phyloP scores from a whole-genome alignment of 2,797 vertebrate genomes.

The Steatocranus sp. region DNA sequence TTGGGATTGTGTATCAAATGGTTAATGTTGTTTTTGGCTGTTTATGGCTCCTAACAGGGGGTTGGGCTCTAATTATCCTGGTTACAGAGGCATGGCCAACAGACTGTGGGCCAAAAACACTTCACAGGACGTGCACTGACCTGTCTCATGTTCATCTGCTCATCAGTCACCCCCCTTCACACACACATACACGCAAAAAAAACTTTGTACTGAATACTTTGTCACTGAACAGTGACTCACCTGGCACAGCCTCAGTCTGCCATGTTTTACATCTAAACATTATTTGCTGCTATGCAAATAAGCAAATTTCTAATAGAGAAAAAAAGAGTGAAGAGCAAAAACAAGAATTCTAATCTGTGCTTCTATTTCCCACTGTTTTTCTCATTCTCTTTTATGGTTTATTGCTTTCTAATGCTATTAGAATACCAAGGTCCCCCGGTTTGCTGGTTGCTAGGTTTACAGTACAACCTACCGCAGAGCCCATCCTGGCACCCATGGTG shows the following conservation, averaged over 20 bases:
- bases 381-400: not conserved
- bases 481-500: not conserved
- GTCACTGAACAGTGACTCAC: conserved; percentile 1
- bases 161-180: not conserved
- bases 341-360: not conserved
- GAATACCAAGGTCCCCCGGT: not conserved
- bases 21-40: conserved; percentile 46
- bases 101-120: conserved; percentile 67
- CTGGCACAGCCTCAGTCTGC: not conserved
- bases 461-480: not conserved
- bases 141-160: conserved; percentile 64
- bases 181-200: not conserved
- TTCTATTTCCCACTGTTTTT: not conserved
- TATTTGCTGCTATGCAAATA: not conserved
- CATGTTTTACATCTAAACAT: not conserved
- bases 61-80: conserved; percentile 70
- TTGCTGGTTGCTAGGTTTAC: not conserved
- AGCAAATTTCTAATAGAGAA: not conserved
- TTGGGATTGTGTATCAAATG: conserved; percentile 25
- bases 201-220: not conserved
- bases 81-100: conserved; percentile 72
- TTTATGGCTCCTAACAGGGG: conserved; percentile 67
- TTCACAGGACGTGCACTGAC: conserved; percentile 64
- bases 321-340: not conserved
- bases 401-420: not conserved